Evolutionary conservation across 2,797 vertebrate species (phyloP), one percentile per base, ranked within the genome.

Genomic region (Acipenser transmontanus): DNA sequence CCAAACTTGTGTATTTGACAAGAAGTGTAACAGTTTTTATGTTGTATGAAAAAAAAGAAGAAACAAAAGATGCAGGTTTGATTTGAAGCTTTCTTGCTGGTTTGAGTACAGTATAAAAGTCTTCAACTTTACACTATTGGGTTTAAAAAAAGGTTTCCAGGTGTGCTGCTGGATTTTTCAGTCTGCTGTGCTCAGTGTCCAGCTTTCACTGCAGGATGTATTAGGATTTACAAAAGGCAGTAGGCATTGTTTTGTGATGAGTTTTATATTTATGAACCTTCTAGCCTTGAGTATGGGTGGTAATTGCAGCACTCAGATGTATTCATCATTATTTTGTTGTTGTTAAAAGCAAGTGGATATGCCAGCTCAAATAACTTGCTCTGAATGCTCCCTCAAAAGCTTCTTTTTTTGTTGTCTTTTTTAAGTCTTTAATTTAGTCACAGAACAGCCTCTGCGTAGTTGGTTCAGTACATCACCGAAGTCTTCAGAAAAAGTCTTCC

Each of bases 401-500:
- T 92, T 88, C 84, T 82, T 84, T 71, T 82, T 70, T 70, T 82
- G 78, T 72, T 65, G 78, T 77, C 66, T 85, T 87, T 72, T 76
- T 76, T 83, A 78, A 76, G 75, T 80, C 78, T 86, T 81, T 82
- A 78, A 73, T 82, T 80, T 82, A 84, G 87, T 87, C 87, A 85
- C 34, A 34, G 76, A 59, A 7, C 12, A 82, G 78, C 81, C 63
- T 68, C 79, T 70, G 72, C 51, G 1, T 48, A 67, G 70, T 74
- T 81, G 79, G 85, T 84, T 98, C 92, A 99, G 83, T 99, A 99
- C 97, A 99, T 99, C 89, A 98, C 95, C 74, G 95, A 93, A 83
- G 94, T 98, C 92, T 99, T 99, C 93, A 99, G 93, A 93, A 98
- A 99, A 85, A 99, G 94, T 91, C 97, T 93, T 91, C 97, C 96